A percentile compares a stretch with the other conserved stretches of the same genome.
phyloP scores from a whole-genome alignment of 2,888 invertebrate species.

The Tetrapedia diversipes region DNA sequence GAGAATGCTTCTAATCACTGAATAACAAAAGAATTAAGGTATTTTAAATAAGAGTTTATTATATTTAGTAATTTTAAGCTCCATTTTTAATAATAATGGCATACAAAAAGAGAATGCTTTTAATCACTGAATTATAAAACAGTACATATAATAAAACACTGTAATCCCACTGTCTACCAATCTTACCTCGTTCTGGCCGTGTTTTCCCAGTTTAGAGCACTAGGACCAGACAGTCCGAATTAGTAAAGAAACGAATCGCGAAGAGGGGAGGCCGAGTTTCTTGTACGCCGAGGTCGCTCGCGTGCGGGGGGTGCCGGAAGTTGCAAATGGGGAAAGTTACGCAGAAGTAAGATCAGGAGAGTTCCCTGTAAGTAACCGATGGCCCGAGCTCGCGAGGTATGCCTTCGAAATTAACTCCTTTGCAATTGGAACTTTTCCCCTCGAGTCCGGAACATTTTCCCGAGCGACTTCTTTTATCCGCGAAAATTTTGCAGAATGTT shows the following conservation, averaged over 20 bases:
- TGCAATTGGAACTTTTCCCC: constrained; percentile 27
- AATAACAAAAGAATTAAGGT: too few species aligned
- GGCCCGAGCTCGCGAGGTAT: constrained; percentile 51
- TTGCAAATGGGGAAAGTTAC: constrained; percentile 66
- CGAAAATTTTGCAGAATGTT: constrained; percentile 12
- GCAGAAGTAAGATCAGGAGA: constrained; percentile 35
- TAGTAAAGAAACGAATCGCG: constrained; percentile 27
- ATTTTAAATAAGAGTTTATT: too few species aligned
- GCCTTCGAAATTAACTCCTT: constrained; percentile 50
- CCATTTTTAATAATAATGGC: too few species aligned
- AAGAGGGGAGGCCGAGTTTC: background rate
- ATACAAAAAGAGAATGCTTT: too few species aligned
- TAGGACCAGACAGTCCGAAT: background rate
- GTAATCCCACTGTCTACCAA: too few species aligned
- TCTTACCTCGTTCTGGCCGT: too few species aligned
- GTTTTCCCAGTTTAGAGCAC: too few species aligned
- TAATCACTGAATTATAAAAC: too few species aligned
- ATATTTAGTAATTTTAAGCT: too few species aligned
- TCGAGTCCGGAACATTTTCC: constrained; percentile 3
- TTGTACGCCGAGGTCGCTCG: constrained; percentile 16
- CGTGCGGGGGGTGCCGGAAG: constrained; percentile 41
- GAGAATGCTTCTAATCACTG: too few species aligned
- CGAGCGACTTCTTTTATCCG: constrained; percentile 4
- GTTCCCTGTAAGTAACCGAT: constrained; percentile 59
- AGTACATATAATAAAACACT: too few species aligned